Conservation (phyloP, 2,888 invertebrate genomes). For the Microplitis deprimator region DNA sequence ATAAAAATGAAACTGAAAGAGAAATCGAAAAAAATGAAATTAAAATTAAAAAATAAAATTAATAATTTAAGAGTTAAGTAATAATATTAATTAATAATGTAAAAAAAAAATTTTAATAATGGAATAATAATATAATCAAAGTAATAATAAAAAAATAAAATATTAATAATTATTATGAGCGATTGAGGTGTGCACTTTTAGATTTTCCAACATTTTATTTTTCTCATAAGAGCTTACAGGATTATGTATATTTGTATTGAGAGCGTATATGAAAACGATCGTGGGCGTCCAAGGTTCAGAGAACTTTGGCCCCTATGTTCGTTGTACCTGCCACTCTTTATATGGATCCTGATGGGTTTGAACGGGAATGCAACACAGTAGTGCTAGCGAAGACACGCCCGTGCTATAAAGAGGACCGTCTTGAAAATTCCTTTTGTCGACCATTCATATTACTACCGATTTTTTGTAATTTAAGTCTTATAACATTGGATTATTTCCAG, state of each 20-base stretch:
- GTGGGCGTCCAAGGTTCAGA: conserved; percentile 46
- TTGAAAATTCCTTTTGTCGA: conserved; percentile 37
- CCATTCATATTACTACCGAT: conserved; percentile 35
- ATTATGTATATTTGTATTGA: conserved; percentile 31
- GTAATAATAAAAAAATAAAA: no score
- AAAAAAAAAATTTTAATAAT: no score
- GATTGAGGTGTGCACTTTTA: no score
- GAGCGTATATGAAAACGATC: conserved; percentile 43
- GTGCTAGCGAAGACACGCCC: conserved; percentile 39
- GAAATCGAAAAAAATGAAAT: no score
- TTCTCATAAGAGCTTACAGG: neutral
- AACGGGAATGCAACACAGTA: conserved; percentile 45
- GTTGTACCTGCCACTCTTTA: conserved; percentile 53
- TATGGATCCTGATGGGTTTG: conserved; percentile 52
- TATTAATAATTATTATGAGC: no score
- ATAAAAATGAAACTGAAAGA: no score
- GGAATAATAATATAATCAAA: no score
- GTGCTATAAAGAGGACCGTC: conserved; percentile 39
- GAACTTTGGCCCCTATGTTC: conserved; percentile 41
- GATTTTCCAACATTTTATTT: neutral
- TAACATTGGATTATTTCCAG: neutral
- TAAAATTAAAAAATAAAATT: no score
- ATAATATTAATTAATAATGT: no score
- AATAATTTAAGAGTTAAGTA: no score
- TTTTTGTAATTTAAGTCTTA: conserved; percentile 6